Percentiles rank a stretch among this genome's conserved stretches.
These are phyloP conservation scores for Cepaea hortensis DNA, from an alignment of 2,888 invertebrate species.

Conservation along the genomic window DNA sequence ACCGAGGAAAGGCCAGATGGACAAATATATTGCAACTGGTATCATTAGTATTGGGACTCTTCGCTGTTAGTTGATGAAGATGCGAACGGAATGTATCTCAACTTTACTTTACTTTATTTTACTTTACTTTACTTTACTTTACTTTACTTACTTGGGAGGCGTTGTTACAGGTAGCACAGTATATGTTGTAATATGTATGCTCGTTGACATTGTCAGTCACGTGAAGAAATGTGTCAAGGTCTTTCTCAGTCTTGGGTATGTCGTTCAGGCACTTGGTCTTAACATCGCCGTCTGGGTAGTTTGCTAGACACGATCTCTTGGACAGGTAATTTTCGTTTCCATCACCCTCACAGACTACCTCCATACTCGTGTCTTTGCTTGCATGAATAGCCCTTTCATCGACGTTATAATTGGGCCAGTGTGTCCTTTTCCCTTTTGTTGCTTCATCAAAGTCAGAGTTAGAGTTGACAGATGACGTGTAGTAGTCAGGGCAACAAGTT, in stretches of 20 bases:
- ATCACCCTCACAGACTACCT: background rate
- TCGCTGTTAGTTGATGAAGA: background rate
- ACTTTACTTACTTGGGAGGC: constrained; percentile 3
- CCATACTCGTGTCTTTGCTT: background rate
- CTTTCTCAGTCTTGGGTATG: background rate
- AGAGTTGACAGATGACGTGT: too few relatives aligned
- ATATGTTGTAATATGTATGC: constrained; percentile 2
- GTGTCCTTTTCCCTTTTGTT: background rate
- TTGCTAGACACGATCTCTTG: constrained; percentile 18
- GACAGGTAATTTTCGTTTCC: background rate
- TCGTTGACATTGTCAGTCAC: constrained; percentile 6
- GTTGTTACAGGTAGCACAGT: constrained; percentile 21
- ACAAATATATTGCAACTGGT: too few relatives aligned
- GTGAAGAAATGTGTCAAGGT: background rate
- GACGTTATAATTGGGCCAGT: background rate
- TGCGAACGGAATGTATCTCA: too few relatives aligned
- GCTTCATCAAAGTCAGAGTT: background rate
- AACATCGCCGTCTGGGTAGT: background rate
- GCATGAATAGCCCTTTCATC: background rate
- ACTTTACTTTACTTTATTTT: too few relatives aligned
- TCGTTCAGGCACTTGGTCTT: constrained; percentile 1
- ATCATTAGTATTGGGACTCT: too few relatives aligned
- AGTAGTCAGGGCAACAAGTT: constrained; percentile 28
- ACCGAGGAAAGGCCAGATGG: too few relatives aligned
- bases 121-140: too few relatives aligned